phyloP scores from a whole-genome alignment of 2,797 vertebrate species.

The Columba guinea region DNA sequence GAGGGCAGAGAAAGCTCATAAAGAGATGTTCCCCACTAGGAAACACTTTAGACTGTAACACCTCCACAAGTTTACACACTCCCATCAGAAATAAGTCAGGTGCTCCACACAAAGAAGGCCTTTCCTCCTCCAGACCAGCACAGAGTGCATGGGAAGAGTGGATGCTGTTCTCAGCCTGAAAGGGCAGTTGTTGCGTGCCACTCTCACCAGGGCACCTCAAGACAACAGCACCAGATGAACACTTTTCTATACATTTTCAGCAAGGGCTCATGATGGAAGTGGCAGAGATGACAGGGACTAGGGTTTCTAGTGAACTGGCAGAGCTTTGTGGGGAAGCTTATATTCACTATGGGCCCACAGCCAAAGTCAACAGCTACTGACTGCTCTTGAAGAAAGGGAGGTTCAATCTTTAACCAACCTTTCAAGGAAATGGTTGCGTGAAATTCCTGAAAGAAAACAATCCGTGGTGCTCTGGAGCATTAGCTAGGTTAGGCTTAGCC shows the following conservation, averaged over 20 bases:
- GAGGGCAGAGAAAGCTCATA: neutral
- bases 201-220: neutral
- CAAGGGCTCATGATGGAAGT: neutral
- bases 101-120: neutral
- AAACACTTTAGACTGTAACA: neutral
- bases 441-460: neutral
- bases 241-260: neutral
- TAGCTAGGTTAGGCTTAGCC: neutral
- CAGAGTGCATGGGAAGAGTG: accelerated
- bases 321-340: neutral
- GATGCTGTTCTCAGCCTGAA: neutral
- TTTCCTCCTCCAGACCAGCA: neutral
- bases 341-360: neutral
- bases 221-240: neutral
- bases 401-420: neutral
- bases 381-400: neutral
- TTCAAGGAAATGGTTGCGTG: neutral
- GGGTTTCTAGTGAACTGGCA: neutral
- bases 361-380: neutral
- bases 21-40: accelerated
- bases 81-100: neutral
- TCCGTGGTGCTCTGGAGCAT: neutral
- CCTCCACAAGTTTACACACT: neutral
- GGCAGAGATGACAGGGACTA: neutral
- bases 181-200: neutral